phyloP scores from a whole-genome alignment of 1,140 invertebrate genomes.

The Nephotettix cincticeps region DNA sequence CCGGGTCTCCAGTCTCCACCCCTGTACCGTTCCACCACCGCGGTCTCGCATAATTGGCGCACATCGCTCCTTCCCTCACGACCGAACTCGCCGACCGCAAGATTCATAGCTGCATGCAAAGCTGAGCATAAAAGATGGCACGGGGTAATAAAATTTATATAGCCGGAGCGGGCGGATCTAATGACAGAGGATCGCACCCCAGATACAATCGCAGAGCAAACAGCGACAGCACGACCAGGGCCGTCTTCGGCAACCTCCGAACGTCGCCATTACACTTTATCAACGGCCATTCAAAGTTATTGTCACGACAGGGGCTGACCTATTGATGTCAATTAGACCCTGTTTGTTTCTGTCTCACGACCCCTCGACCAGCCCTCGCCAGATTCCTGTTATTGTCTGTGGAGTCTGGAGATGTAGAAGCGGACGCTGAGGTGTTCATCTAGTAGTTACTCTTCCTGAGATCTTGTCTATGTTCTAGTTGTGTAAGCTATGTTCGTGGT shows the following conservation, averaged over 20 bases:
- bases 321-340: conserved; percentile 2
- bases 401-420: too few relatives aligned
- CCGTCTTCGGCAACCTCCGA: background rate
- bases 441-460: too few relatives aligned
- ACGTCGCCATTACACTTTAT: background rate
- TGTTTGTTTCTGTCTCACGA: conserved; percentile 12
- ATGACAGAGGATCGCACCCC: conserved; percentile 11
- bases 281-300: conserved; percentile 12
- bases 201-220: background rate
- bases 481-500: too few relatives aligned
- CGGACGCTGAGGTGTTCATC: too few relatives aligned
- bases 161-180: background rate
- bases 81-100: background rate
- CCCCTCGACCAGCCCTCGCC: background rate
- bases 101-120: conserved; percentile 12
- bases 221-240: background rate
- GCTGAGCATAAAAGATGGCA: conserved; percentile 1
- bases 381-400: too few relatives aligned
- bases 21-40: too few relatives aligned
- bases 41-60: too few relatives aligned
- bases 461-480: too few relatives aligned
- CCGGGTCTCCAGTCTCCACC: too few relatives aligned
- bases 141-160: conserved; percentile 9
- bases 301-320: background rate
- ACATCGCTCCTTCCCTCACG: too few relatives aligned